Evolutionary conservation across 2,113 vertebrate genomes (phyloP).

Genomic region (Istiophorus platypterus): DNA sequence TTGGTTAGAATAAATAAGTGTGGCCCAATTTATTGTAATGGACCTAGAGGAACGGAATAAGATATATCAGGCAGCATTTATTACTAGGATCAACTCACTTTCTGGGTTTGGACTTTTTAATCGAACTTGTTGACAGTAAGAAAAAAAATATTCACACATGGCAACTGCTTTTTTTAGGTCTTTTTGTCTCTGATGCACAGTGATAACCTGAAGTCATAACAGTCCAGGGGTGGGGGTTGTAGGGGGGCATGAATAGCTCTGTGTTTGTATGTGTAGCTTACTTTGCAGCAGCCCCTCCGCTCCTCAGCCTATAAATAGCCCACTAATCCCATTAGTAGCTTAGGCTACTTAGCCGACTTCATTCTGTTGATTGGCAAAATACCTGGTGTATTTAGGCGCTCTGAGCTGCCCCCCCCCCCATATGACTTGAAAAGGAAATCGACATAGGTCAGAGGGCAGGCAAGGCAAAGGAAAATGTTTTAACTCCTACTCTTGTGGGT

Average conservation of each 20-base stretch:
- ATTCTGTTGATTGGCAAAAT: conserved; percentile 64
- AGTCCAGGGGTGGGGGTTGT: no score
- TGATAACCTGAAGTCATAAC: neutral
- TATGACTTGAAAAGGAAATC: neutral
- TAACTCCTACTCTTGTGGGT: no score
- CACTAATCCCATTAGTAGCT: conserved; percentile 76
- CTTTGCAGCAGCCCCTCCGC: conserved; percentile 22
- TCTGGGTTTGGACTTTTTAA: neutral
- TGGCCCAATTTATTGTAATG: neutral
- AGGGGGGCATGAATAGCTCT: neutral
- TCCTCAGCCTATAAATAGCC: conserved; percentile 65
- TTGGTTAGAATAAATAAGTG: no score
- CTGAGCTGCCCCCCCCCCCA: neutral
- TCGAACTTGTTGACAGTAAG: neutral
- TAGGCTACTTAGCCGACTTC: conserved; percentile 46
- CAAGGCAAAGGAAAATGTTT: neutral
- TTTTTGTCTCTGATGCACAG: neutral
- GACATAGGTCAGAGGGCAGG: conserved; percentile 26
- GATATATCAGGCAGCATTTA: no score
- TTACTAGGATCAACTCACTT: no score
- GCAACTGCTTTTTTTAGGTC: neutral
- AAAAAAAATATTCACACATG: neutral
- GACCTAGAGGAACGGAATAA: no score
- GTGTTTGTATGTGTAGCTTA: conserved; percentile 38
- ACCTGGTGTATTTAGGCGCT: conserved; percentile 10